Evolutionary conservation across 2,888 invertebrate species (phyloP).

Genomic region (Mythimna ferrago): DNA sequence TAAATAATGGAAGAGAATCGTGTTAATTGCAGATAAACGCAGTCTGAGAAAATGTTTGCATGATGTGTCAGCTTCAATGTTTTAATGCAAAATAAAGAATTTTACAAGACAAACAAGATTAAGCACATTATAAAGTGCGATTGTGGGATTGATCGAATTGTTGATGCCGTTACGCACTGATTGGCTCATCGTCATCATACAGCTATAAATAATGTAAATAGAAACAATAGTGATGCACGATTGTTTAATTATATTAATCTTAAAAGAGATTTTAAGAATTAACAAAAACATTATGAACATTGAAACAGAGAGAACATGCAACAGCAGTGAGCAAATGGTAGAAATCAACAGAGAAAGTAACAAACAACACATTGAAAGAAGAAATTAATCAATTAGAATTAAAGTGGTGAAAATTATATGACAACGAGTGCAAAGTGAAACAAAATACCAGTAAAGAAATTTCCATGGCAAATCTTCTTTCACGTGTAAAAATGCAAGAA

Average conservation of each 20-base stretch:
- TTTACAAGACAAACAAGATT: constrained; percentile 37
- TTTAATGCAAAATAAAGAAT: constrained; percentile 22
- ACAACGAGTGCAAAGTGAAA: neutral
- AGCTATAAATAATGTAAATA: constrained; percentile 51
- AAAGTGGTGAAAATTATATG: neutral
- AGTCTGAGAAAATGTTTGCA: constrained; percentile 55
- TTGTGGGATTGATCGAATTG: constrained; percentile 48
- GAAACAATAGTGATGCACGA: constrained; percentile 36
- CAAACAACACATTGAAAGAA: constrained; percentile 8
- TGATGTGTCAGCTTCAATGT: constrained; percentile 40
- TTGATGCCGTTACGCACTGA: constrained; percentile 60
- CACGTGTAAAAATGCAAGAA: too few species aligned
- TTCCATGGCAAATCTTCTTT: too few species aligned
- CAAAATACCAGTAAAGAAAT: too few species aligned
- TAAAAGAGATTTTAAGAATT: constrained; percentile 2
- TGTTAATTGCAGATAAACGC: constrained; percentile 40
- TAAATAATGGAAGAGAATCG: constrained; percentile 30
- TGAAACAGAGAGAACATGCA: constrained; percentile 45
- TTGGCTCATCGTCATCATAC: constrained; percentile 49
- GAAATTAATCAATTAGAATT: neutral
- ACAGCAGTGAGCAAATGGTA: constrained; percentile 28
- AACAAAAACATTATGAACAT: constrained; percentile 15
- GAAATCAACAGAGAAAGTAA: constrained; percentile 39
- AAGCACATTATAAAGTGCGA: constrained; percentile 44
- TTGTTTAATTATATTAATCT: constrained; percentile 30